A percentile compares a stretch with the other conserved stretches of the same genome.
phyloP scores from a whole-genome alignment of 2,113 vertebrate genomes.

The Oreochromis aureus region DNA sequence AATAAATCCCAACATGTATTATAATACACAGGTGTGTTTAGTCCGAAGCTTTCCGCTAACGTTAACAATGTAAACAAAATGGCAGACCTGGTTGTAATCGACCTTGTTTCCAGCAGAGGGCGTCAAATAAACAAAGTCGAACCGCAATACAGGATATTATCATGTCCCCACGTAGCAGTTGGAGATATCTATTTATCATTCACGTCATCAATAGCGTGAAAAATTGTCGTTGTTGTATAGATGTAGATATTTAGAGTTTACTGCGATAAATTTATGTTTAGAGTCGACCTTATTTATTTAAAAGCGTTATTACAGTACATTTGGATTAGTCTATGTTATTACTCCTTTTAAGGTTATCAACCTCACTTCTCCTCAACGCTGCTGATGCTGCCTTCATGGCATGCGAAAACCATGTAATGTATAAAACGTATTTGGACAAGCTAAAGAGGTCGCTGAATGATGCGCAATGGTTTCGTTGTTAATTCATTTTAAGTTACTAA shows the following conservation, averaged over 20 bases:
- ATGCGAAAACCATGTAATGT: background rate
- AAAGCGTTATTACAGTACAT: background rate
- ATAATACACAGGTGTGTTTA: background rate
- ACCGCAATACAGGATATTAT: background rate
- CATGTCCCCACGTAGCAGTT: background rate
- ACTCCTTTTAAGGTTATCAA: slow-evolving; percentile 23
- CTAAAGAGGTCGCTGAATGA: background rate
- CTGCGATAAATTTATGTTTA: rapidly evolving
- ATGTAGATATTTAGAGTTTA: background rate
- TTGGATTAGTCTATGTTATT: background rate
- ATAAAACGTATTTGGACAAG: rapidly evolving
- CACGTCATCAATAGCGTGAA: no score
- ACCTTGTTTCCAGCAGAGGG: background rate
- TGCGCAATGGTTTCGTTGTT: background rate
- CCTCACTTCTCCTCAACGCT: background rate
- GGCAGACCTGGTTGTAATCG: background rate
- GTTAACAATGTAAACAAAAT: background rate
- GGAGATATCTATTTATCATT: background rate
- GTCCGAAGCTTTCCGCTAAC: background rate
- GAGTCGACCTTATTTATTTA: rapidly evolving
- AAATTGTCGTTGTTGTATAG: background rate
- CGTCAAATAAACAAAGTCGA: background rate
- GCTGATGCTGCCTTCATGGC: background rate
- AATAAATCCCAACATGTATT: background rate
- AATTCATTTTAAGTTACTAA: rapidly evolving